Evolutionary conservation across 2,888 invertebrate genomes (phyloP).

Genomic region (Ochropleura leucogaster): DNA sequence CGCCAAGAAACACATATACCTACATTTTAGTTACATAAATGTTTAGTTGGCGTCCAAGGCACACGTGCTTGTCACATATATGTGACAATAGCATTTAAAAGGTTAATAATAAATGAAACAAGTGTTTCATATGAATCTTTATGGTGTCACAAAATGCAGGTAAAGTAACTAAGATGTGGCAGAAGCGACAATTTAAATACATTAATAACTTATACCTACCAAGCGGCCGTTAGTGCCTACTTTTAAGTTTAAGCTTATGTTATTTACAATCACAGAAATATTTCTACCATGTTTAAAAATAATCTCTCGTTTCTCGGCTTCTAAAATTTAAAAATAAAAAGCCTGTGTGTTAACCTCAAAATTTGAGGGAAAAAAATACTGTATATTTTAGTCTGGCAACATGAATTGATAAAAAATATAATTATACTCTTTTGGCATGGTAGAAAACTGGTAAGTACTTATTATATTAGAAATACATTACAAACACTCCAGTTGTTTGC

Average conservation of each 20-base stretch:
- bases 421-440: conserved; percentile 56
- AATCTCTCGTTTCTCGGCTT: conserved; percentile 8
- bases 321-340: conserved; percentile 3
- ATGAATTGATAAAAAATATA: conserved; percentile 48
- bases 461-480: conserved; percentile 47
- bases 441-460: conserved; percentile 43
- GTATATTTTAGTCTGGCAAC: conserved; percentile 45
- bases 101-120: neutral
- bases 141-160: conserved; percentile 30
- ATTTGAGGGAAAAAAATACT: conserved; percentile 23
- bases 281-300: conserved; percentile 37
- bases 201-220: conserved; percentile 36
- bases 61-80: too few species aligned
- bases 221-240: conserved; percentile 56
- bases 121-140: too few species aligned
- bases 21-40: too few species aligned
- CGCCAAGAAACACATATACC: too few species aligned
- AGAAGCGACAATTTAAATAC: conserved; percentile 25
- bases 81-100: too few species aligned
- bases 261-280: conserved; percentile 73
- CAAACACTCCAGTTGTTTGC: conserved; percentile 52
- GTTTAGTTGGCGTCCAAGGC: too few species aligned
- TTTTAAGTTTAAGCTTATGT: conserved; percentile 44
- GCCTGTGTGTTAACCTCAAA: neutral
- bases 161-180: conserved; percentile 5